These are phyloP conservation scores for Coronaproctus castanopsis DNA, from an alignment of 2,888 invertebrate species.

Conservation along the genomic window DNA sequence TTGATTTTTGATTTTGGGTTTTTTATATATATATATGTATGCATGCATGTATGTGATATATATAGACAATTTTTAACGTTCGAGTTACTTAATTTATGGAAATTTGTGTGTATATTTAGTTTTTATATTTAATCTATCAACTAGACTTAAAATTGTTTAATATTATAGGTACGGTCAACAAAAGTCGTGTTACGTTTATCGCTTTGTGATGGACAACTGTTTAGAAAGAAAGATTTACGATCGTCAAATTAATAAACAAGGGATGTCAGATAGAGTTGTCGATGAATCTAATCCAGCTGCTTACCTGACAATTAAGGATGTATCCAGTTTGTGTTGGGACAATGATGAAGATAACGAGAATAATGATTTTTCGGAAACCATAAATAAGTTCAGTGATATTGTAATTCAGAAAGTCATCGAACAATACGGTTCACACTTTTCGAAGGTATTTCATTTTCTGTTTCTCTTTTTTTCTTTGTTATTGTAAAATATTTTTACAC, in stretches of 20 bases:
- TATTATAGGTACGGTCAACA: conserved; percentile 81
- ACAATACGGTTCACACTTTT: conserved; percentile 30
- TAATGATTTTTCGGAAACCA: conserved; percentile 45
- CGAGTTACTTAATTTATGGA: no score
- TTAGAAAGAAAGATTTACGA: conserved; percentile 97
- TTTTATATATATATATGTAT: no score
- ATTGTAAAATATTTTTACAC: no score
- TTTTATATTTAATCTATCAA: no score
- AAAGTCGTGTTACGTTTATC: conserved; percentile 86
- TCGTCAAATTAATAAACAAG: conserved; percentile 92
- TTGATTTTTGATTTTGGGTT: no score
- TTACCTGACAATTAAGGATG: conserved; percentile 66
- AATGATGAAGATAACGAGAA: conserved; percentile 65
- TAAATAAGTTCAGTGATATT: conserved; percentile 57
- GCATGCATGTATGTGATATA: no score
- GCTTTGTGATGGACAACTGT: conserved; percentile 90
- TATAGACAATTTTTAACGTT: no score
- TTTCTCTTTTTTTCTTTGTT: conserved; percentile 24
- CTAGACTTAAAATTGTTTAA: no score
- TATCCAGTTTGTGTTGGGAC: conserved; percentile 68
- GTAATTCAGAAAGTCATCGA: conserved; percentile 49
- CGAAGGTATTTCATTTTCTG: conserved; percentile 27
- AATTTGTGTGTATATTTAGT: no score
- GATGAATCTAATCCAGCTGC: conserved; percentile 97
- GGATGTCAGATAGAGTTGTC: conserved; percentile 93